Percentiles rank a stretch among this genome's conserved stretches.
Evolutionary conservation across 2,888 invertebrate genomes (phyloP).

Genomic region (Palloptera scutellata): DNA sequence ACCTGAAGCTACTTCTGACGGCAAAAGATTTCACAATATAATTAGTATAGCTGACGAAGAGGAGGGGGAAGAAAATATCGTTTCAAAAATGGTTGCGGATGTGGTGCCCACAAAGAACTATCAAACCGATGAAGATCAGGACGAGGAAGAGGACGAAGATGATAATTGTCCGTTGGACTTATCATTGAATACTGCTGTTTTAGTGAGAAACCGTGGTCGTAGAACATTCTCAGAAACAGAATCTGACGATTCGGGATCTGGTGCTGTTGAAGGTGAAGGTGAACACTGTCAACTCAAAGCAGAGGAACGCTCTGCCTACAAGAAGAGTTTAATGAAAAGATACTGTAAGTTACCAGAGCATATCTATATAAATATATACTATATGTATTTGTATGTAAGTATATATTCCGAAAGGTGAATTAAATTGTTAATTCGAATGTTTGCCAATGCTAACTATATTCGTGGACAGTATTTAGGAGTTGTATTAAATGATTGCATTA

Average conservation of each 20-base stretch:
- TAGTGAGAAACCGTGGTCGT: slow-evolving; percentile 45
- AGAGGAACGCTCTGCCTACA: slow-evolving; percentile 72
- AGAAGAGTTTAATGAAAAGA: slow-evolving; percentile 92
- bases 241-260: slow-evolving; percentile 74
- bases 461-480: not conserved
- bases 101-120: slow-evolving; percentile 44
- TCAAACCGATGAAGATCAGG: slow-evolving; percentile 49
- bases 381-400: no score
- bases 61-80: slow-evolving; percentile 52
- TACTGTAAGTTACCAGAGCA: slow-evolving; percentile 78
- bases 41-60: slow-evolving; percentile 37
- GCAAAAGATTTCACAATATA: no score
- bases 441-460: no score
- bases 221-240: slow-evolving; percentile 62
- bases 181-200: slow-evolving; percentile 67
- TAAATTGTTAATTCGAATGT: no score
- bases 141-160: slow-evolving; percentile 60
- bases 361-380: no score
- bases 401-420: no score
- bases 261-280: slow-evolving; percentile 64
- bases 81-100: slow-evolving; percentile 25
- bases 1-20: no score
- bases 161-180: slow-evolving; percentile 82
- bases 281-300: slow-evolving; percentile 48
- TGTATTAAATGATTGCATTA: not conserved